These are phyloP conservation scores for Podarcis raffonei DNA, from an alignment of 2,113 vertebrate genomes.

Conservation along the genomic window DNA sequence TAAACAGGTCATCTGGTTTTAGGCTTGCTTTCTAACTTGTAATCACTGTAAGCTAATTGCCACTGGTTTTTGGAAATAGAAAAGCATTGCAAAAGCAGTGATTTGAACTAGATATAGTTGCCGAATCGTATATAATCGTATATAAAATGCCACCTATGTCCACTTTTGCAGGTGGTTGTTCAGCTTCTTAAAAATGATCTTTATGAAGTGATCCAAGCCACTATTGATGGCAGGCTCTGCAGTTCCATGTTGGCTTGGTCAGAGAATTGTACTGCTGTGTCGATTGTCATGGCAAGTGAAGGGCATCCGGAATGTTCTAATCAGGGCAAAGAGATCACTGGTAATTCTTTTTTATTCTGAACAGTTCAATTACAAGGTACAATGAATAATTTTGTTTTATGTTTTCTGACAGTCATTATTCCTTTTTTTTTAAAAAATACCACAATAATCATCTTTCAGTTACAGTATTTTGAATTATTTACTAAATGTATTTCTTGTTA, in stretches of 20 bases:
- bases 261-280: conserved; percentile 79
- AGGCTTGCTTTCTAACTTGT: background rate
- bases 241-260: conserved; percentile 79
- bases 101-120: background rate
- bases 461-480: conserved; percentile 4
- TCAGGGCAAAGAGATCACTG: conserved; percentile 82
- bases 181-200: conserved; percentile 86
- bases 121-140: background rate
- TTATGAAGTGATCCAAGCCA: conserved; percentile 82
- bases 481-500: background rate
- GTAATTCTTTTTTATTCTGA: conserved; percentile 55
- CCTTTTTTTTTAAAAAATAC: background rate
- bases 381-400: background rate
- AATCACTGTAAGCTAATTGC: background rate
- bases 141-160: background rate
- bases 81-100: background rate
- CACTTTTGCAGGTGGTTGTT: conserved; percentile 79
- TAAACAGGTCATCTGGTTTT: too few relatives aligned
- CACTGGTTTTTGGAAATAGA: background rate
- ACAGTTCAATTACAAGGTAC: background rate
- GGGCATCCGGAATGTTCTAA: conserved; percentile 82
- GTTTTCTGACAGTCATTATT: background rate
- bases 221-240: conserved; percentile 78
- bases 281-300: conserved; percentile 86
- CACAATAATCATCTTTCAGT: background rate